A percentile compares a stretch with the other conserved stretches of the same genome.
phyloP scores from a whole-genome alignment of 2,797 vertebrate species.

The Podarcis lilfordi region DNA sequence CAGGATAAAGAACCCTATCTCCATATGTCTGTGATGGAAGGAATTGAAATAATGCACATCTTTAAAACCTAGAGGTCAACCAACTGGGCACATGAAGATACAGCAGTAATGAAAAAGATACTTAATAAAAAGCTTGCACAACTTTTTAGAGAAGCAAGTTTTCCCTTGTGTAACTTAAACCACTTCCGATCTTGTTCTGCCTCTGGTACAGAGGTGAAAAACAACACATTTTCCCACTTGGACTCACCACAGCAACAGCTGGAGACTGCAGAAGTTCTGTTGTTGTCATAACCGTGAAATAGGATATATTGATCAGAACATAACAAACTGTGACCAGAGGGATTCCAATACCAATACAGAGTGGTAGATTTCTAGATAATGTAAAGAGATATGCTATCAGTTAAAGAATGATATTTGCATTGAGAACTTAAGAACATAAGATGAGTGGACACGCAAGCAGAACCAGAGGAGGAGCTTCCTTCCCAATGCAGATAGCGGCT shows the following conservation, averaged over 20 bases:
- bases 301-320: conserved; percentile 90
- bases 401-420: neutral
- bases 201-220: conserved; percentile 2
- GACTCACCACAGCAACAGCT: conserved; percentile 93
- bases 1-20: conserved; percentile 88
- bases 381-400: conserved; percentile 46
- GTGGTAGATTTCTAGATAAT: conserved; percentile 85
- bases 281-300: conserved; percentile 90
- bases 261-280: conserved; percentile 89
- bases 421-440: no score
- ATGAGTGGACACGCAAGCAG: no score
- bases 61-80: neutral
- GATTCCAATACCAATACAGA: conserved; percentile 93
- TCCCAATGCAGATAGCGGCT: no score
- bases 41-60: neutral
- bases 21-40: conserved; percentile 86
- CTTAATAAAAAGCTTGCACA: neutral
- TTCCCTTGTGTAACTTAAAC: no score
- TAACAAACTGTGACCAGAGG: conserved; percentile 92
- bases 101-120: neutral
- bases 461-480: no score
- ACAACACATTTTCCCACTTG: neutral
- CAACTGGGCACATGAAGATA: neutral
- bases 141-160: neutral
- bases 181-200: no score